Base-by-base conservation (phyloP, 1,140 invertebrate species). In the Homalodisca vitripennis region DNA sequence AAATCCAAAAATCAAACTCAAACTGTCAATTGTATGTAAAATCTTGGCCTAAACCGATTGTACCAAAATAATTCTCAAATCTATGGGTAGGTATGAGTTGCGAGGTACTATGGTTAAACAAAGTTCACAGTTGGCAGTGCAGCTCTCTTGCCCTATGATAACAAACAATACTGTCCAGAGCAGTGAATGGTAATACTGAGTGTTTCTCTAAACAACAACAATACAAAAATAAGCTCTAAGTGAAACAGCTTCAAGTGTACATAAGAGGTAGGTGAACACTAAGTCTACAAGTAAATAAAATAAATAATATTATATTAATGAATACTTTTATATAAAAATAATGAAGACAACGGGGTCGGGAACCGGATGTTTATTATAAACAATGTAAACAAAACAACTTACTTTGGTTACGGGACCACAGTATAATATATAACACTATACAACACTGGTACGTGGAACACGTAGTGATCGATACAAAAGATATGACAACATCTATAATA, bases 181-280 rank as follows among this genome's bases (percentile, higher is more conserved):
- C 34, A 10, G 6, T 6, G 34, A 41, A 41, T 17, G 17, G 34
- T 41, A 41, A 41, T 41, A 41, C 34, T 41, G 34, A 41, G 17
- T 41, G 34, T 41, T 41, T 41, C 34, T 17, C 17, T n/a, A n/a
- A n/a, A n/a, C 34, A 6, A 10, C 34, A 17, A 41, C 34, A 17
- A 41, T 41, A 41, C 48, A 14, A 53, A 53, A 53, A 53, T 53
- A 53, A 53, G 48, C 48, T 53, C 48, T 53, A 6, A 14, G 48
- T 20, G 20, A 3, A 13, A 53, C n/a, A n/a, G n/a, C n/a, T n/a
- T n/a, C n/a, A n/a, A n/a, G n/a, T n/a, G n/a, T n/a, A n/a, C n/a
- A n/a, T n/a, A n/a, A 53, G 22, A 53, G 48, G 48, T 53, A 53
- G 48, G 48, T 22, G 48, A 53, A 53, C 6, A 6, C 48, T 53